phyloP scores from a whole-genome alignment of 2,888 invertebrate genomes.

The Steinernema carpocapsae region DNA sequence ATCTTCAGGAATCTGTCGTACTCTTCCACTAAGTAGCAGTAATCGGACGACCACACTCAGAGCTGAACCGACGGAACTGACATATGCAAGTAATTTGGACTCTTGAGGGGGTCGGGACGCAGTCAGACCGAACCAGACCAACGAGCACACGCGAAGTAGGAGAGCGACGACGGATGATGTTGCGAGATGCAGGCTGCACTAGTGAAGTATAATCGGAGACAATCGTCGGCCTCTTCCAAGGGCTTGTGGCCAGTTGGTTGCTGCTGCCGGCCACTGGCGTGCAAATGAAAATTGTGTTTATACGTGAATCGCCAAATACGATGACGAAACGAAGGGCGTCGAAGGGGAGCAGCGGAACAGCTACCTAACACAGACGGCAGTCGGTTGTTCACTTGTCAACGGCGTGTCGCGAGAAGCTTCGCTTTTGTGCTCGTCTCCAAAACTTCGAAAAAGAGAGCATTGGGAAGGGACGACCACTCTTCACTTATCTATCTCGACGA shows the following conservation, averaged over 20 bases:
- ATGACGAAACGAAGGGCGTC: neutral
- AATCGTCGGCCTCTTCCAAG: constrained; percentile 1
- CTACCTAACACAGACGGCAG: constrained; percentile 11
- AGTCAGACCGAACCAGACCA: neutral
- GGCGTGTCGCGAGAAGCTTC: neutral
- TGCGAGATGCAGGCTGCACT: neutral
- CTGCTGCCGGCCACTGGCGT: neutral
- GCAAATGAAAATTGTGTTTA: constrained; percentile 28
- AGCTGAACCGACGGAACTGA: constrained; percentile 21
- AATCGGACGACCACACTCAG: constrained; percentile 8
- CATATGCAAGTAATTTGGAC: constrained; percentile 35
- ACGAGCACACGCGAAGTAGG: neutral
- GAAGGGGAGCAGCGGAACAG: neutral
- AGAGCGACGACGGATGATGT: neutral
- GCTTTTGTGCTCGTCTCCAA: too few relatives aligned
- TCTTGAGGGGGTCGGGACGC: constrained; percentile 17
- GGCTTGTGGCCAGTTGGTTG: too few relatives aligned
- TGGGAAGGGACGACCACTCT: neutral
- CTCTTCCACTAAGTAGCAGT: constrained; percentile 6
- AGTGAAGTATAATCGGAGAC: constrained; percentile 19
- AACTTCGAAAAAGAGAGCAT: too few relatives aligned
- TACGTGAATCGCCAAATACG: constrained; percentile 13
- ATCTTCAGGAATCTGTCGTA: neutral
- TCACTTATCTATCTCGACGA: neutral
- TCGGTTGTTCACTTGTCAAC: neutral